These are phyloP conservation scores for Nixonia krombeini DNA, from an alignment of 1,140 invertebrate species.

Conservation along the genomic window DNA sequence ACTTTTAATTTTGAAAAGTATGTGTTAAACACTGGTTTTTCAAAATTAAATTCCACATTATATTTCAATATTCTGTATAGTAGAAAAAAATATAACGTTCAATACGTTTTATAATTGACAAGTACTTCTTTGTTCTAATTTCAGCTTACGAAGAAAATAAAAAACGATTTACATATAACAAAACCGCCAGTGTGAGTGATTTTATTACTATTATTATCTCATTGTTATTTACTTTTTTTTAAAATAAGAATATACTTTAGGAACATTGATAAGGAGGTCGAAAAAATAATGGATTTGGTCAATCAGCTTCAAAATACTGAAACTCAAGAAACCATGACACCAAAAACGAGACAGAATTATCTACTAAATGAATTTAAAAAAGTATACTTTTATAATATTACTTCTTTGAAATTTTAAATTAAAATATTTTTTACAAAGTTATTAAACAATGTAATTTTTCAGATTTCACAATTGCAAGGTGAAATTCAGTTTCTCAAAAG, in stretches of 20 bases:
- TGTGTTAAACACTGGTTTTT: too few relatives aligned
- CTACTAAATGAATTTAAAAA: conserved; percentile 47
- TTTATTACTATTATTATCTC: neutral
- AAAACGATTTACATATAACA: conserved; percentile 7
- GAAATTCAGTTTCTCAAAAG: conserved; percentile 42
- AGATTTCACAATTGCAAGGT: conserved; percentile 39
- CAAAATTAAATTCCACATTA: too few relatives aligned
- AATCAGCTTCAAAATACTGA: conserved; percentile 21
- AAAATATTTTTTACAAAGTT: too few relatives aligned
- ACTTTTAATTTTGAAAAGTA: too few relatives aligned
- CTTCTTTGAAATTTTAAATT: conserved; percentile 22
- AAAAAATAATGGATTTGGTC: conserved; percentile 38
- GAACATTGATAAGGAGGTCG: conserved; percentile 49
- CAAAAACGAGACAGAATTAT: conserved; percentile 39
- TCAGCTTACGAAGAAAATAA: conserved; percentile 2
- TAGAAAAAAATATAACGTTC: too few relatives aligned
- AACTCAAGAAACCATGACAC: conserved; percentile 15
- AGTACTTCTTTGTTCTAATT: too few relatives aligned
- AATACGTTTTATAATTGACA: too few relatives aligned
- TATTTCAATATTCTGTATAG: too few relatives aligned
- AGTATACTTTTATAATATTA: conserved; percentile 27
- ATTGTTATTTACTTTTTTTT: neutral
- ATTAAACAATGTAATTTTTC: too few relatives aligned
- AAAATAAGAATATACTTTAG: conserved; percentile 24
- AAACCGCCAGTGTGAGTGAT: conserved; percentile 32